These are phyloP conservation scores for Amphibalanus amphitrite DNA, from an alignment of 1,140 invertebrate genomes.

Conservation along the genomic window DNA sequence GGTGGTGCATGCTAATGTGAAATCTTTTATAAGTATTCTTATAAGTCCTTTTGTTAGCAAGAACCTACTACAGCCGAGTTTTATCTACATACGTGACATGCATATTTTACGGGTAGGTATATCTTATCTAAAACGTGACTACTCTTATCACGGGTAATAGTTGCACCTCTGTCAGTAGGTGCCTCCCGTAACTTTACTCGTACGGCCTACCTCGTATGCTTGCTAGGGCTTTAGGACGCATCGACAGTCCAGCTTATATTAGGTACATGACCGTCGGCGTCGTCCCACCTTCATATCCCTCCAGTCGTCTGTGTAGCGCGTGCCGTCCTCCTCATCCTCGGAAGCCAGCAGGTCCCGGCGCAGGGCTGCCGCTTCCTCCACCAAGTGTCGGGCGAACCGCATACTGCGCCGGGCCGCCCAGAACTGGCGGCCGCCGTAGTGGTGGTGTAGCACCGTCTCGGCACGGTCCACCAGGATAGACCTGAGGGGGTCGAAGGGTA, in stretches of 20 bases:
- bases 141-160: not conserved
- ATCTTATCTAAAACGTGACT: not conserved
- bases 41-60: too few species aligned
- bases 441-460: conserved; percentile 72
- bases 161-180: not conserved
- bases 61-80: too few species aligned
- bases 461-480: conserved; percentile 65
- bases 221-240: too few species aligned
- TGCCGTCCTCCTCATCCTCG: conserved; percentile 41
- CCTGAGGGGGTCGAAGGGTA: too few species aligned
- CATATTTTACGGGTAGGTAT: not conserved
- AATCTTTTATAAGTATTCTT: too few species aligned
- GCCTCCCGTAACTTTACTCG: not conserved
- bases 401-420: conserved; percentile 81
- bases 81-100: not conserved
- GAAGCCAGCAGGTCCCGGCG: conserved; percentile 48
- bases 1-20: too few species aligned
- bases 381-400: conserved; percentile 57
- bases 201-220: not conserved
- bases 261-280: too few species aligned
- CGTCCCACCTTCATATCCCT: conserved; percentile 39
- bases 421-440: conserved; percentile 60
- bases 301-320: conserved; percentile 39
- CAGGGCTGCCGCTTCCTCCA: conserved; percentile 49
- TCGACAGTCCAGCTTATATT: too few species aligned